phyloP scores from a whole-genome alignment of 2,888 invertebrate species.

The Apotomis capreana region DNA sequence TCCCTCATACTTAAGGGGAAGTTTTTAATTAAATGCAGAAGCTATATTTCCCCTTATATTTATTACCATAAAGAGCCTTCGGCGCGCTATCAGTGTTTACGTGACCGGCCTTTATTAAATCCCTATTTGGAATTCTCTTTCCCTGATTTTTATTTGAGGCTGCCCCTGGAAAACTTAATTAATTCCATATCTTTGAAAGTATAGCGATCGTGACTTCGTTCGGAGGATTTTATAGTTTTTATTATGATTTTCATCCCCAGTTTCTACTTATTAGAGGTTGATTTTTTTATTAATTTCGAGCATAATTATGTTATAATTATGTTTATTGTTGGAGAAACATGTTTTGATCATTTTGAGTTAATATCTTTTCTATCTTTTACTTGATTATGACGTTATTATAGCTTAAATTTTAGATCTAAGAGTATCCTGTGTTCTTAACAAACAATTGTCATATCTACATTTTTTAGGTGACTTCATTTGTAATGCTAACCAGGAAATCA shows the following conservation, averaged over 20 bases:
- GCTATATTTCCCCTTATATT: conserved; percentile 37
- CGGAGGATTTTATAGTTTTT: neutral
- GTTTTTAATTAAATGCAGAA: conserved; percentile 30
- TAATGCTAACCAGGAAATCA: no score
- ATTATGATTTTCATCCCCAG: neutral
- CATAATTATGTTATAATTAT: no score
- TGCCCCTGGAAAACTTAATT: conserved; percentile 67
- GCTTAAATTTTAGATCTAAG: no score
- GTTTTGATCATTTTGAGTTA: no score
- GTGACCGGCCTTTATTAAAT: conserved; percentile 78
- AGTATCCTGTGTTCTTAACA: no score
- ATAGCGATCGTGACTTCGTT: neutral
- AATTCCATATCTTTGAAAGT: conserved; percentile 59
- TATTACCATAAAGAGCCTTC: conserved; percentile 39
- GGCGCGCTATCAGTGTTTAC: conserved; percentile 70
- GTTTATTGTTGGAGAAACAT: no score
- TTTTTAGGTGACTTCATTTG: no score
- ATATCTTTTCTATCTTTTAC: no score
- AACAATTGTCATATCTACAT: no score
- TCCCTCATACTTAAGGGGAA: conserved; percentile 1
- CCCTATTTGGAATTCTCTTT: conserved; percentile 66
- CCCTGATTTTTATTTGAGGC: conserved; percentile 59
- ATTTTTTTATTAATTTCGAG: no score
- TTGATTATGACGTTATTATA: no score
- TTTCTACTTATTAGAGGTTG: no score